These are phyloP conservation scores for Ophion obscuratus DNA, from an alignment of 2,888 invertebrate genomes.

Conservation along the genomic window DNA sequence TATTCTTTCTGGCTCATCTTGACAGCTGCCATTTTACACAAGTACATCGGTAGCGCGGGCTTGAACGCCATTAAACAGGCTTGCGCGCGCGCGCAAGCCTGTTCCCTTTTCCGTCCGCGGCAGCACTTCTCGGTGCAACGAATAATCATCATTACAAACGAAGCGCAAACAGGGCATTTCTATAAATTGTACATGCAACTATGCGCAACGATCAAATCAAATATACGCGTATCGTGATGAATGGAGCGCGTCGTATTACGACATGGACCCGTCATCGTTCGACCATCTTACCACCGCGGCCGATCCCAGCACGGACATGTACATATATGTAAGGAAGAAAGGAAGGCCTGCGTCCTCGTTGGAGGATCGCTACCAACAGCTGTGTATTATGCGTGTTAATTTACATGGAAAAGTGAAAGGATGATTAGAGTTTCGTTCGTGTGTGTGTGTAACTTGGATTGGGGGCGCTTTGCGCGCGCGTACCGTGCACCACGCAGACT, in stretches of 20 bases:
- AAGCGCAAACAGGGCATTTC: too few relatives aligned
- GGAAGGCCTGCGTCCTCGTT: neutral
- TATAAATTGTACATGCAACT: too few relatives aligned
- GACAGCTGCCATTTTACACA: slow-evolving; percentile 75
- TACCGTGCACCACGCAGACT: neutral
- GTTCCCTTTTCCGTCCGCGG: neutral
- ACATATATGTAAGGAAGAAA: neutral
- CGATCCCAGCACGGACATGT: neutral
- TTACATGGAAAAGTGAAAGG: slow-evolving; percentile 21
- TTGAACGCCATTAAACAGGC: too few relatives aligned
- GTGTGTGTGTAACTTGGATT: neutral
- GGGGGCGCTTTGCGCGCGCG: neutral
- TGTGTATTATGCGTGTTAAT: neutral
- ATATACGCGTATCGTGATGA: neutral
- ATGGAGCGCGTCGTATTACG: neutral
- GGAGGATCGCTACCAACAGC: neutral
- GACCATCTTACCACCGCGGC: neutral
- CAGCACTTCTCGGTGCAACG: neutral
- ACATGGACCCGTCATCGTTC: neutral
- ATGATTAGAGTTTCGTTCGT: neutral
- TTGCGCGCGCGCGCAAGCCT: neutral
- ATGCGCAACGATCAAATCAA: too few relatives aligned
- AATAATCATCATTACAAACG: too few relatives aligned
- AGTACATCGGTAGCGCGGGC: neutral
- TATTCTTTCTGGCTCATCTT: slow-evolving; percentile 91